These are phyloP conservation scores for Rhodinocichla rosea DNA, from an alignment of 2,113 vertebrate genomes.

Conservation along the genomic window DNA sequence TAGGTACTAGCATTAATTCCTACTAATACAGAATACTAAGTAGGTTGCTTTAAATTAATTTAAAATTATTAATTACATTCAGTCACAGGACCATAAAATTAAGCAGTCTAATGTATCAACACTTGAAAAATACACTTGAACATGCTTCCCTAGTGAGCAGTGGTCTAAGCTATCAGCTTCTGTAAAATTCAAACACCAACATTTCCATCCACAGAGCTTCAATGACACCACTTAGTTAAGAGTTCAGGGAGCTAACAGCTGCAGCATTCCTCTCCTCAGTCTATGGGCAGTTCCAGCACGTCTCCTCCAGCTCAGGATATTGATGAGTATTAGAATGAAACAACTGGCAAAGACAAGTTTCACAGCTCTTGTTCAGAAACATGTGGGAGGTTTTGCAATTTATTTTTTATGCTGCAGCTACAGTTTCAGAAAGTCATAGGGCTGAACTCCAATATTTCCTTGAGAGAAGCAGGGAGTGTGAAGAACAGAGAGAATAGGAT, in stretches of 20 bases:
- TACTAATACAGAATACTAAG: not conserved
- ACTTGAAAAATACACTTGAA: constrained; percentile 53
- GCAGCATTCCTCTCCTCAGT: not conserved
- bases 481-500: not conserved
- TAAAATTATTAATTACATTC: constrained; percentile 37
- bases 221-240: not conserved
- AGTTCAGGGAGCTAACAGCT: not conserved
- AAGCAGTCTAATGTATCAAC: constrained; percentile 9
- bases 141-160: not conserved
- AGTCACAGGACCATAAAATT: constrained; percentile 43
- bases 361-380: not conserved
- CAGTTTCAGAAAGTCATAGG: not conserved
- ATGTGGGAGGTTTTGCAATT: not conserved
- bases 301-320: not conserved
- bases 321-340: not conserved
- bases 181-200: not conserved
- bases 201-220: not conserved
- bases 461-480: not conserved
- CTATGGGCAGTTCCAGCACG: not conserved
- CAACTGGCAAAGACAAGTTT: not conserved
- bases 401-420: constrained; percentile 1
- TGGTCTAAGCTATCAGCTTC: not conserved
- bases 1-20: not conserved
- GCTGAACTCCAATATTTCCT: not conserved
- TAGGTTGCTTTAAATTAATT: constrained; percentile 26